A percentile compares a stretch with the other conserved stretches of the same genome.
phyloP scores from a whole-genome alignment of 2,888 invertebrate species.

The Apodemia hepburni region DNA sequence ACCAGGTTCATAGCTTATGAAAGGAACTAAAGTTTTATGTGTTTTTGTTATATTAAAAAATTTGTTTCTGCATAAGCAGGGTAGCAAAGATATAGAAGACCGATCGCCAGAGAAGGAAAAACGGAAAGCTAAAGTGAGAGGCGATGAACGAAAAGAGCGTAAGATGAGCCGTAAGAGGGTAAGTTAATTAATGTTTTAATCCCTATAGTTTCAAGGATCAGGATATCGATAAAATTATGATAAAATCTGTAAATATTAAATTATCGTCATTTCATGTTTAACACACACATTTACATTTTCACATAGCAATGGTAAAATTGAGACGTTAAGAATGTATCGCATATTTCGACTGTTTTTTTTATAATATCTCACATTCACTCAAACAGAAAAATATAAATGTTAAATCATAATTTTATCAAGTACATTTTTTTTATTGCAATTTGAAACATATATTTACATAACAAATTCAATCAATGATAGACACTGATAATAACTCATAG shows the following conservation, averaged over 20 bases:
- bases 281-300: no score
- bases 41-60: slow-evolving; percentile 25
- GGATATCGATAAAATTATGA: background rate
- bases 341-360: no score
- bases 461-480: no score
- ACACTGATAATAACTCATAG: background rate
- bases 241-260: background rate
- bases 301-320: no score
- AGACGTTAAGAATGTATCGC: no score
- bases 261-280: no score
- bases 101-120: slow-evolving; percentile 86
- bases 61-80: slow-evolving; percentile 67
- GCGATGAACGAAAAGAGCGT: slow-evolving; percentile 85
- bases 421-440: no score
- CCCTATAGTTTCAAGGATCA: background rate
- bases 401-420: no score
- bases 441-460: no score
- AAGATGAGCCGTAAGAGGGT: slow-evolving; percentile 90
- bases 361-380: no score
- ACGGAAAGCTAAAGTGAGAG: slow-evolving; percentile 81
- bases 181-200: slow-evolving; percentile 39
- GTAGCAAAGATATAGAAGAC: slow-evolving; percentile 80
- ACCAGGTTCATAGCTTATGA: slow-evolving; percentile 6
- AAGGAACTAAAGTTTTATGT: slow-evolving; percentile 5
- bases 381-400: no score